phyloP scores from a whole-genome alignment of 2,888 invertebrate species.

The Cheiracanthium punctorium region DNA sequence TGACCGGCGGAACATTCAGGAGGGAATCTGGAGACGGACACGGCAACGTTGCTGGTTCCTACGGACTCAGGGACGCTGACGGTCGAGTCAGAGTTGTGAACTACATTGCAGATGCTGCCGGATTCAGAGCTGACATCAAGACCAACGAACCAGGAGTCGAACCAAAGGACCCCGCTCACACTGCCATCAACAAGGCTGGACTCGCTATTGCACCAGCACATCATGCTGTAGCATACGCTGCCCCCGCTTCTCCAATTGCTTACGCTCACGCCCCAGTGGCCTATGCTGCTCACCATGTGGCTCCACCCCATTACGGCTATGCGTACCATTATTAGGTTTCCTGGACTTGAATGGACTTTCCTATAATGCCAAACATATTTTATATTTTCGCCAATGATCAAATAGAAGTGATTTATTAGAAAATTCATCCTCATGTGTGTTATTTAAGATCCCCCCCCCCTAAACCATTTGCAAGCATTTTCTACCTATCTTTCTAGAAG shows the following conservation, averaged over 20 bases:
- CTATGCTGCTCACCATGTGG: constrained; percentile 19
- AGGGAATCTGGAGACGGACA: constrained; percentile 58
- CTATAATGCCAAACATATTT: neutral
- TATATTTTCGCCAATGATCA: neutral
- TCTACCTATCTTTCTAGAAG: too few species aligned
- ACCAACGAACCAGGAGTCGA: constrained; percentile 68
- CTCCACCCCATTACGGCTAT: constrained; percentile 46
- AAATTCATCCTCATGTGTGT: too few species aligned
- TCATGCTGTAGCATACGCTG: constrained; percentile 32
- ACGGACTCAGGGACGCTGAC: constrained; percentile 57
- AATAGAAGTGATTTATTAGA: neutral
- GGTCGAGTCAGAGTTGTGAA: constrained; percentile 62
- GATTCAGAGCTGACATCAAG: constrained; percentile 71
- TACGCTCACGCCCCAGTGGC: constrained; percentile 14
- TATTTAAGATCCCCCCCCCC: too few species aligned
- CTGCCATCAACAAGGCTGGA: constrained; percentile 57
- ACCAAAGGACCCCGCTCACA: constrained; percentile 55
- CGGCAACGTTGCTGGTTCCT: constrained; percentile 61
- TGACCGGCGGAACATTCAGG: constrained; percentile 62
- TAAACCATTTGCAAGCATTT: too few species aligned
- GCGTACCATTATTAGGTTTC: constrained; percentile 47
- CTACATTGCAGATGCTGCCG: constrained; percentile 69
- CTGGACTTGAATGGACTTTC: neutral
- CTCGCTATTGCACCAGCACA: constrained; percentile 26
- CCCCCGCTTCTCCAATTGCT: constrained; percentile 11